These are phyloP conservation scores for Puntigrus tetrazona DNA, from an alignment of 2,113 vertebrate species.

Conservation along the genomic window DNA sequence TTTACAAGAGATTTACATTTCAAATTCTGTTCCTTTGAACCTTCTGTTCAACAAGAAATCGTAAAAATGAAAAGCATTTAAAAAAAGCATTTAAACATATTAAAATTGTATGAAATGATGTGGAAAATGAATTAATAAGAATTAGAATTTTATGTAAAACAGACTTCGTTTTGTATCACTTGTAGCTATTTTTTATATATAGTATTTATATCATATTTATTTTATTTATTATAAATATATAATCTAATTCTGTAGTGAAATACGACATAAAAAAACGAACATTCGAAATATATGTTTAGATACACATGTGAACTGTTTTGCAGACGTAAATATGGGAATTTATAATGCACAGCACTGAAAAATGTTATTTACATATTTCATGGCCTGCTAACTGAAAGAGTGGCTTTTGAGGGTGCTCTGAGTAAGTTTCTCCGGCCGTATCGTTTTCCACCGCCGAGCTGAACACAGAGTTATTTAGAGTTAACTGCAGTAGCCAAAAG, in stretches of 20 bases:
- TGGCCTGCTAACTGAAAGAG: background rate
- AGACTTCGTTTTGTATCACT: too few species aligned
- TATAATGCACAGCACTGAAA: background rate
- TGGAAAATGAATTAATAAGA: too few species aligned
- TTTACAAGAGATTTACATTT: background rate
- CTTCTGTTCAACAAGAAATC: background rate
- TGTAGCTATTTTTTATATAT: background rate
- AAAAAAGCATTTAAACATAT: background rate
- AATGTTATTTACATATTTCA: slow-evolving; percentile 21
- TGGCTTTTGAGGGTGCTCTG: background rate
- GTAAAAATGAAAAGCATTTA: background rate
- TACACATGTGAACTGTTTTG: background rate
- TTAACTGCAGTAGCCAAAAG: slow-evolving; percentile 48
- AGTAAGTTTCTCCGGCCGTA: slow-evolving; percentile 18
- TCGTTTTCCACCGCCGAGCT: background rate
- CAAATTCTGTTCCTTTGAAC: background rate
- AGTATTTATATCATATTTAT: too few species aligned
- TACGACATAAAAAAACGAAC: background rate
- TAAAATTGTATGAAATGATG: too few species aligned
- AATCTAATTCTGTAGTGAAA: background rate
- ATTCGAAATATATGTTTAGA: background rate
- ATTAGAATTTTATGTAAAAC: too few species aligned
- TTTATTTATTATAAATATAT: too few species aligned
- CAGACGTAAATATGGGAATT: background rate
- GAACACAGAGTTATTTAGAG: slow-evolving; percentile 46